phyloP scores from a whole-genome alignment of 92 coral and sea anemone species.

The Heteractis magnifica region DNA sequence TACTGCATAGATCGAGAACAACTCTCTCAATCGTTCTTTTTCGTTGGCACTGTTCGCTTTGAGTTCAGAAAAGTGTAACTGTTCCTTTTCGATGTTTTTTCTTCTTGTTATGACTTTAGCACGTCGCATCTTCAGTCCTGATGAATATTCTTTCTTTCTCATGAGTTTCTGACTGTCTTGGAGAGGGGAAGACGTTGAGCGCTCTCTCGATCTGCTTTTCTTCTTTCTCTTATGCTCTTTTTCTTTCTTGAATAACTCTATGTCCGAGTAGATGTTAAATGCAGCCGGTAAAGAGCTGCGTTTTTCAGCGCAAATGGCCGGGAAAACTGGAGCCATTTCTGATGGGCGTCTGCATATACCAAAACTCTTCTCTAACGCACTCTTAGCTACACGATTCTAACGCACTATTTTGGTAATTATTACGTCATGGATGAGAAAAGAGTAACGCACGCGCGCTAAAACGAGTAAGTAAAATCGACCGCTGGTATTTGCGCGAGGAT shows the following conservation, averaged over 20 bases:
- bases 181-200: slow-evolving; percentile 19
- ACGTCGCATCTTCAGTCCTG: slow-evolving; percentile 50
- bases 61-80: slow-evolving; percentile 32
- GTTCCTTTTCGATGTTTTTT: slow-evolving; percentile 37
- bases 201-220: slow-evolving; percentile 17
- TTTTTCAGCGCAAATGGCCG: slow-evolving; percentile 44
- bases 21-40: slow-evolving; percentile 67
- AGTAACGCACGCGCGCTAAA: slow-evolving; percentile 8
- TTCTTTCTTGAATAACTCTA: slow-evolving; percentile 52
- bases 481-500: not conserved
- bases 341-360: not conserved
- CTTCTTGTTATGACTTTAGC: slow-evolving; percentile 51
- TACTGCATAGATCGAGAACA: slow-evolving; percentile 78
- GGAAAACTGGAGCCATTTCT: slow-evolving; percentile 49
- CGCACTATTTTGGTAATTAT: not conserved
- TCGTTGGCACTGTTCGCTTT: slow-evolving; percentile 58
- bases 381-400: not conserved
- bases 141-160: slow-evolving; percentile 69
- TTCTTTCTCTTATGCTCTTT: slow-evolving; percentile 46
- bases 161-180: slow-evolving; percentile 46
- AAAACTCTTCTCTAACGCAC: not conserved
- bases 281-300: slow-evolving; percentile 69
- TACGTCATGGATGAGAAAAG: slow-evolving; percentile 15
- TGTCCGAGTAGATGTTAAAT: slow-evolving; percentile 62
- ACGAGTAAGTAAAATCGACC: not conserved